Evolutionary conservation across 1,140 invertebrate genomes (phyloP), one percentile per base, ranked within the genome.

Genomic region (Drosophila santomea): DNA sequence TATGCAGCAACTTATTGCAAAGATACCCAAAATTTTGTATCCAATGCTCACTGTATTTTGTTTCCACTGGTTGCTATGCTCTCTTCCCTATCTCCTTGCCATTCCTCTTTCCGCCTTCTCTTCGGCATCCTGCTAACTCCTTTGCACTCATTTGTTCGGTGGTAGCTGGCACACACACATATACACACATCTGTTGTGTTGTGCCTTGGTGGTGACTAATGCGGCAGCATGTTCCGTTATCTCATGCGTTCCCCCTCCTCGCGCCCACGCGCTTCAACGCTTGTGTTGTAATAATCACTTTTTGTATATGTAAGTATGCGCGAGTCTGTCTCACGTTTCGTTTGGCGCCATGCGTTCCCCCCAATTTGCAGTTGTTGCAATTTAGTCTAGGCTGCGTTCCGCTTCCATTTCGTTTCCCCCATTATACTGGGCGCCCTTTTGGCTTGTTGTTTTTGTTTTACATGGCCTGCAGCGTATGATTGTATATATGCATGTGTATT

Each of bases 141-240:
- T 63, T 58, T 76, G 56, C 51, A 54, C 52, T 74, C 61, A 56
- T 58, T 76, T 77, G 20, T 62, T 69, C 41, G 39, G 52, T 43
- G 39, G 54, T 43, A 15, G 20, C 61, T 50, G n/a, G 38, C 48
- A 62, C 35, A 48, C 79, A 81, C 68, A 66, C 56, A 45, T 74
- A 23, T 38, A 52, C 41, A 32, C 79, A 83, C 80, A 83, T 83
- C 64, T 84, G 72, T 76, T 84, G 76, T 84, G 72, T 76, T 84
- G 76, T 76, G 28, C 32, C 32, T 79, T 80, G 52, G 44, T 54
- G 50, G 74, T 78, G 74, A 78, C 74, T 78, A 78, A 78, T 77
- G 63, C 74, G 50, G 41, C 63, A 56, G 74, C 64, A 60, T 78
- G 74, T 78, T 78, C 74, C 74, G 74, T 78, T 78, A 78, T 77